Evolutionary conservation across 2,797 vertebrate genomes (phyloP).

Genomic region (Sitta carolinensis): DNA sequence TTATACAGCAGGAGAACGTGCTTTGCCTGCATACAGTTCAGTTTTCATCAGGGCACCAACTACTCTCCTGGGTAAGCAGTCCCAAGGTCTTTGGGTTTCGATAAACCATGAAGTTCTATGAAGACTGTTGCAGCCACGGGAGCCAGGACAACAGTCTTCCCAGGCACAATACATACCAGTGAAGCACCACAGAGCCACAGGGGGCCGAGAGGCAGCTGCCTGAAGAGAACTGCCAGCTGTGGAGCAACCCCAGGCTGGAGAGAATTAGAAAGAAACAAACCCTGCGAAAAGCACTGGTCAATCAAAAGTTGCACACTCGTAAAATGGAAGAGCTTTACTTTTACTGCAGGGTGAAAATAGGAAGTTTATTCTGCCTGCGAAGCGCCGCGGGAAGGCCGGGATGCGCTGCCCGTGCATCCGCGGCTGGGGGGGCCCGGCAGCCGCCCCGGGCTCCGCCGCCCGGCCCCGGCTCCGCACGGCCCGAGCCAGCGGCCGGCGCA

Average conservation of each 20-base stretch:
- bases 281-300: accelerated
- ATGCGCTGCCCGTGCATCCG: neutral
- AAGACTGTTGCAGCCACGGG: too few relatives aligned
- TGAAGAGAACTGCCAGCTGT: neutral
- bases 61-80: neutral
- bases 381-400: neutral
- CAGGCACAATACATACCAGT: accelerated
- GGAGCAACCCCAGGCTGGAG: neutral
- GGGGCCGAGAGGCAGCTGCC: neutral
- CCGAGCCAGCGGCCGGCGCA: neutral
- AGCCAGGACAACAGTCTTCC: neutral
- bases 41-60: neutral
- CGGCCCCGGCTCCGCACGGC: neutral
- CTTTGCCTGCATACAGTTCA: neutral
- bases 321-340: neutral
- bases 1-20: neutral
- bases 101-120: neutral
- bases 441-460: neutral
- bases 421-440: neutral
- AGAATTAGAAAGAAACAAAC: neutral
- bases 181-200: neutral
- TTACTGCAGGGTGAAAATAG: neutral
- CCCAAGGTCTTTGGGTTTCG: neutral
- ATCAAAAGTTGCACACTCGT: neutral
- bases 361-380: neutral